Conservation (phyloP, 2,113 vertebrate genomes). For the Serinus canaria region DNA sequence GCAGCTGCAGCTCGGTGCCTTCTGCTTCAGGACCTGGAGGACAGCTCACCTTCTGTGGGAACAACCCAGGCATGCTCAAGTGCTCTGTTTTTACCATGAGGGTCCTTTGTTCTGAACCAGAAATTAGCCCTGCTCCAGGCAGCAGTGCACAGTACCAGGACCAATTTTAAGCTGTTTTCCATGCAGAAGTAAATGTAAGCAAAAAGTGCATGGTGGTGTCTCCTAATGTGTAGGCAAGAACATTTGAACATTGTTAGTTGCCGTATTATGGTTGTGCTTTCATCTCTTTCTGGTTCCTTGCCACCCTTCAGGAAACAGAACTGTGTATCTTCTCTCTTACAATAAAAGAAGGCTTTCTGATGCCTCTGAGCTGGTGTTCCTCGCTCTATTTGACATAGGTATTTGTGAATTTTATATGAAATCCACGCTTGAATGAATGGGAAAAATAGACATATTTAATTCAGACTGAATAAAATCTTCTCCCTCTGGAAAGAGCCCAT, state of each 20-base stretch:
- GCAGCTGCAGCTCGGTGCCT: neutral
- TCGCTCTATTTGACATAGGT: neutral
- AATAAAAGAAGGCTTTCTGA: neutral
- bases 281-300: neutral
- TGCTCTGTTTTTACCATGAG: neutral
- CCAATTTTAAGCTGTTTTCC: neutral
- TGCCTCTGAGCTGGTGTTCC: neutral
- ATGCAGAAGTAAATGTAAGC: neutral
- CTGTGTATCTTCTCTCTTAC: accelerated
- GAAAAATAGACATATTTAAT: neutral
- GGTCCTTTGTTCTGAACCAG: neutral
- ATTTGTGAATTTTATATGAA: neutral
- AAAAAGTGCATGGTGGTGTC: neutral
- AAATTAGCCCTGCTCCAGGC: neutral
- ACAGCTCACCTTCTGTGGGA: neutral
- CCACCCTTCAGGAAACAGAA: neutral
- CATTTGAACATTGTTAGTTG: neutral
- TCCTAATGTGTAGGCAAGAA: neutral
- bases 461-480: neutral
- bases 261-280: neutral
- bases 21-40: neutral
- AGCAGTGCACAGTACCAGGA: neutral
- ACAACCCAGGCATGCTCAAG: neutral
- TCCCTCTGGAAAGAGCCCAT: neutral
- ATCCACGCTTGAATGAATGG: neutral